A percentile compares a stretch with the other conserved stretches of the same genome.
Conservation (phyloP, 2,113 vertebrate species). For the Microcebus lehilahytsara region DNA sequence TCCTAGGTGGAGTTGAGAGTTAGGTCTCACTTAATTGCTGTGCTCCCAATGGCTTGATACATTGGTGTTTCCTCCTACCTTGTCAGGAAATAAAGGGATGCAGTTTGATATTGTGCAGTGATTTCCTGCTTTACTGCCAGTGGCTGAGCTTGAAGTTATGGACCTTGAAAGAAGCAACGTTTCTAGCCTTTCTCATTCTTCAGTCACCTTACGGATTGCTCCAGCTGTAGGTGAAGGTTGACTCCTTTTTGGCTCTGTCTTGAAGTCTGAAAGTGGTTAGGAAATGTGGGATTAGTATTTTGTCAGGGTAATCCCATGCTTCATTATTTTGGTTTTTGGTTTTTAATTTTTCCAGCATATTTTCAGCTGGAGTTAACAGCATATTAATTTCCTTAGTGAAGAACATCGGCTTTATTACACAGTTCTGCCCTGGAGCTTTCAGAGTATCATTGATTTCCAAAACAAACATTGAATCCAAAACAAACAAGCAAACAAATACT, state of each 20-base stretch:
- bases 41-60: background rate
- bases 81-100: background rate
- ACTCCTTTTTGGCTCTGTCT: background rate
- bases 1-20: background rate
- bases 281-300: background rate
- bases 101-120: background rate
- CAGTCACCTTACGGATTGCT: background rate
- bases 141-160: background rate
- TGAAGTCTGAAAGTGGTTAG: background rate
- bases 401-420: background rate
- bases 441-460: background rate
- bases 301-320: background rate
- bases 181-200: background rate
- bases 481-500: background rate
- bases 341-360: conserved; percentile 37
- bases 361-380: conserved; percentile 24
- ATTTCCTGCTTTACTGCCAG: background rate
- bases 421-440: conserved; percentile 29
- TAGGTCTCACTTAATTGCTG: background rate
- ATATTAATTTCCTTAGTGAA: conserved; percentile 50
- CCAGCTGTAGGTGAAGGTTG: background rate
- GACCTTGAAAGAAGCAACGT: background rate
- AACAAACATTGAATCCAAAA: background rate
- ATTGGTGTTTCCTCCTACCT: background rate
- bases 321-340: background rate